Evolutionary conservation across 2,888 invertebrate genomes (phyloP).

Genomic region (Peribatodes rhomboidaria): DNA sequence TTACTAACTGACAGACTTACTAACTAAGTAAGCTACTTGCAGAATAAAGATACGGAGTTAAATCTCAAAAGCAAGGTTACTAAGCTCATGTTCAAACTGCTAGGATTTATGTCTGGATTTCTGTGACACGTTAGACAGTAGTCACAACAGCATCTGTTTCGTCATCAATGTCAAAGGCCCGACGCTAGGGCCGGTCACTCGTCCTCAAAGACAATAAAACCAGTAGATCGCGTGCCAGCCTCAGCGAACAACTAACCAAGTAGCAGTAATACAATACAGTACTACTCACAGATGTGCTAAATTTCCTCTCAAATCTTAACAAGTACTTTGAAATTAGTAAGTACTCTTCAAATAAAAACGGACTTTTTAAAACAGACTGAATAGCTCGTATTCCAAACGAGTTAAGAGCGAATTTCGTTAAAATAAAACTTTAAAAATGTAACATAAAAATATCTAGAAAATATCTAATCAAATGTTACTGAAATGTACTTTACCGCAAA

Average conservation of each 20-base stretch:
- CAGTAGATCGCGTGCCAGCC: no score
- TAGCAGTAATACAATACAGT: conserved; percentile 12
- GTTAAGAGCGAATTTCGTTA: neutral
- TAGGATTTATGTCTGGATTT: no score
- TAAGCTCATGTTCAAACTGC: no score
- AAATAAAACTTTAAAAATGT: neutral
- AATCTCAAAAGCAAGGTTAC: no score
- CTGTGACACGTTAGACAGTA: no score
- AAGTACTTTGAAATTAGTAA: conserved; percentile 7
- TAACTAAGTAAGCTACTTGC: no score
- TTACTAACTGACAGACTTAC: no score
- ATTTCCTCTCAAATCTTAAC: neutral
- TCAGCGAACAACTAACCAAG: neutral
- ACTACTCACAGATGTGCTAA: conserved; percentile 30
- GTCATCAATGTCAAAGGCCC: neutral
- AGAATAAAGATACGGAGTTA: no score
- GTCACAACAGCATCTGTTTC: no score
- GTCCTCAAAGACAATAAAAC: no score
- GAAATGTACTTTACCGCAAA: neutral
- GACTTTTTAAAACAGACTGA: neutral
- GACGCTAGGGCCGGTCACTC: neutral
- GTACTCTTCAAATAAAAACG: neutral
- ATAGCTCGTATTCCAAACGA: neutral
- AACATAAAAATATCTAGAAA: neutral
- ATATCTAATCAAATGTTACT: neutral